Evolutionary conservation across 2,797 vertebrate species (phyloP).

Genomic region (Crax fasciolata): DNA sequence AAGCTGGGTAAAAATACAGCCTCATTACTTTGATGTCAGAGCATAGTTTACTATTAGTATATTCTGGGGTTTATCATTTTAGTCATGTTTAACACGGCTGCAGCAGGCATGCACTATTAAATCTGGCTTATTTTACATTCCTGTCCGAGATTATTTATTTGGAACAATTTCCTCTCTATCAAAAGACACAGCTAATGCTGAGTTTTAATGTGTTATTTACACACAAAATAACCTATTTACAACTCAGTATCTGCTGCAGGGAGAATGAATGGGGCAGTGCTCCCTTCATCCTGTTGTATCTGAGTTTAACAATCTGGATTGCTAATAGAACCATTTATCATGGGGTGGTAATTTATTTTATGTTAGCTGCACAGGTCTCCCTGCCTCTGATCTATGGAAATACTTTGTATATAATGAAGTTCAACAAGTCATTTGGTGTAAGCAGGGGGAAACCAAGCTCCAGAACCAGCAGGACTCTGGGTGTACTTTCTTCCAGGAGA

Average conservation of each 20-base stretch:
- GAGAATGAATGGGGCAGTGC: slow-evolving; percentile 90
- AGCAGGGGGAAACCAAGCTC: slow-evolving; percentile 66
- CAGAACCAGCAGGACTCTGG: slow-evolving; percentile 43
- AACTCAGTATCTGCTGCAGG: slow-evolving; percentile 83
- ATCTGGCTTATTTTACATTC: slow-evolving; percentile 91
- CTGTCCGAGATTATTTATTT: slow-evolving; percentile 95
- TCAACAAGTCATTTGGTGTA: slow-evolving; percentile 75
- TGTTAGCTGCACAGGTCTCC: slow-evolving; percentile 87
- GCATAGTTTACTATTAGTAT: slow-evolving; percentile 88
- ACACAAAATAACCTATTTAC: slow-evolving; percentile 97
- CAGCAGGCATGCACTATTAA: slow-evolving; percentile 86
- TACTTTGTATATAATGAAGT: slow-evolving; percentile 85
- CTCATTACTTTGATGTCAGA: slow-evolving; percentile 85
- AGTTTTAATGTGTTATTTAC: slow-evolving; percentile 99
- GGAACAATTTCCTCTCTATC: slow-evolving; percentile 93
- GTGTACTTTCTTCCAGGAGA: slow-evolving; percentile 4
- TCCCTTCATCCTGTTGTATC: slow-evolving; percentile 92
- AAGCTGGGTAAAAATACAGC: slow-evolving; percentile 86
- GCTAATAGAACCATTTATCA: slow-evolving; percentile 99
- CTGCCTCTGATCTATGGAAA: slow-evolving; percentile 91
- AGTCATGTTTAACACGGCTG: slow-evolving; percentile 92
- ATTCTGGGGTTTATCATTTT: slow-evolving; percentile 90
- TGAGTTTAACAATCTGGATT: slow-evolving; percentile 98
- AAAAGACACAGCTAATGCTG: slow-evolving; percentile 93
- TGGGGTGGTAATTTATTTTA: slow-evolving; percentile 90